Conservation (phyloP, 2,113 vertebrate species). For the Oceanites oceanicus region DNA sequence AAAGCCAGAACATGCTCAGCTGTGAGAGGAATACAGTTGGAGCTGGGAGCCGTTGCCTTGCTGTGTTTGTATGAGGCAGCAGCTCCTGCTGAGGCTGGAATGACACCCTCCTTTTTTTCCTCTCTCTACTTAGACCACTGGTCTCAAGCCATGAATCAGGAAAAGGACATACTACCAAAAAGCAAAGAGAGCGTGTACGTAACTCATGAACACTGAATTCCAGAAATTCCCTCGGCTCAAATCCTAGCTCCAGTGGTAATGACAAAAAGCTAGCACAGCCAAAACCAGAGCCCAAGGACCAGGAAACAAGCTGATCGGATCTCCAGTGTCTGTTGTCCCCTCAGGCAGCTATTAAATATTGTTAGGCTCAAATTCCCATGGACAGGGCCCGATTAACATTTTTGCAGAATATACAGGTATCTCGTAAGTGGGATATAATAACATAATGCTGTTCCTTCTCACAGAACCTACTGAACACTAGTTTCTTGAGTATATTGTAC, state of each 20-base stretch:
- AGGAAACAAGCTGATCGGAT: background rate
- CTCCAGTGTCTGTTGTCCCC: background rate
- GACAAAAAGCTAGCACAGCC: background rate
- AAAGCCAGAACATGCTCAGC: background rate
- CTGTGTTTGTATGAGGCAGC: background rate
- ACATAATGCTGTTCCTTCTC: background rate
- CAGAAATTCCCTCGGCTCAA: background rate
- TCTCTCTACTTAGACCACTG: background rate
- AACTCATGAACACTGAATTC: background rate
- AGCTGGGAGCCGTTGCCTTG: background rate
- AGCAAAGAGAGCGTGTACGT: rapidly evolving
- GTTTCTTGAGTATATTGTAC: background rate
- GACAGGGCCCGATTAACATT: background rate
- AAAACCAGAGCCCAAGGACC: background rate
- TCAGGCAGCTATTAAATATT: background rate
- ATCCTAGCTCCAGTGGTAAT: background rate
- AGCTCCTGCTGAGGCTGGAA: background rate
- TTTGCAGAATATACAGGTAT: background rate
- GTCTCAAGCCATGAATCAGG: background rate
- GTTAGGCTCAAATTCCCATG: background rate
- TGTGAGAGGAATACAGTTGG: background rate
- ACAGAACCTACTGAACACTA: background rate
- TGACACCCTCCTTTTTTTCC: background rate
- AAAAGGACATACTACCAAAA: background rate
- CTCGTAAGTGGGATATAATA: background rate